A percentile compares a stretch with the other conserved stretches of the same genome.
phyloP scores from a whole-genome alignment of 2,113 vertebrate species.

The Python bivittatus region DNA sequence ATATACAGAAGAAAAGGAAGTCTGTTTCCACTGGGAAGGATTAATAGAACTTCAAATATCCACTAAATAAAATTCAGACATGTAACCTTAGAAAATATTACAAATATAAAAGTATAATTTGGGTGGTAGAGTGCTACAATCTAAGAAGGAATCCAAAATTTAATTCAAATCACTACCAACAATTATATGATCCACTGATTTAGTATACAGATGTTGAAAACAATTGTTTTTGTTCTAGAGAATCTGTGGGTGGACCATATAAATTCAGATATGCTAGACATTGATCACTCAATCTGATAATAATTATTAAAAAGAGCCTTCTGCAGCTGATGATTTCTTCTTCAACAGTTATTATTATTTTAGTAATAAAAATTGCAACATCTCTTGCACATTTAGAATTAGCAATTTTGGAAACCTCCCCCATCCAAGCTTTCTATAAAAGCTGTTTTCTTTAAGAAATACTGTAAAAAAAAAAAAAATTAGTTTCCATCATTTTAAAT shows the following conservation, averaged over 20 bases:
- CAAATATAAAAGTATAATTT: no score
- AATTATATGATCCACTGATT: no score
- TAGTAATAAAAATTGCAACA: not conserved
- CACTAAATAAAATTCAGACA: no score
- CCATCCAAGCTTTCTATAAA: not conserved
- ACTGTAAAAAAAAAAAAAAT: not conserved
- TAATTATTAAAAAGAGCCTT: not conserved
- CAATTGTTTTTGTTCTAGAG: not conserved
- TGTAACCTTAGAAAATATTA: no score
- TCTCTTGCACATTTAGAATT: not conserved
- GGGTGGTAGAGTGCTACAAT: no score
- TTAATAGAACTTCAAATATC: no score
- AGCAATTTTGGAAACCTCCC: not conserved
- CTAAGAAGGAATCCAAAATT: no score
- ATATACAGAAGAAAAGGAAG: no score
- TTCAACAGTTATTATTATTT: not conserved
- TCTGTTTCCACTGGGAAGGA: no score
- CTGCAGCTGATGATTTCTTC: not conserved
- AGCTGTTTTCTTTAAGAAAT: not conserved
- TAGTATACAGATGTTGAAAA: not conserved
- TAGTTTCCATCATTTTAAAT: no score
- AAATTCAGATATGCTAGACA: not conserved
- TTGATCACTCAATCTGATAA: not conserved
- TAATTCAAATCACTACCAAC: no score
- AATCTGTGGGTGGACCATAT: not conserved